phyloP scores from a whole-genome alignment of 2,113 vertebrate genomes.

The Glareola pratincola region DNA sequence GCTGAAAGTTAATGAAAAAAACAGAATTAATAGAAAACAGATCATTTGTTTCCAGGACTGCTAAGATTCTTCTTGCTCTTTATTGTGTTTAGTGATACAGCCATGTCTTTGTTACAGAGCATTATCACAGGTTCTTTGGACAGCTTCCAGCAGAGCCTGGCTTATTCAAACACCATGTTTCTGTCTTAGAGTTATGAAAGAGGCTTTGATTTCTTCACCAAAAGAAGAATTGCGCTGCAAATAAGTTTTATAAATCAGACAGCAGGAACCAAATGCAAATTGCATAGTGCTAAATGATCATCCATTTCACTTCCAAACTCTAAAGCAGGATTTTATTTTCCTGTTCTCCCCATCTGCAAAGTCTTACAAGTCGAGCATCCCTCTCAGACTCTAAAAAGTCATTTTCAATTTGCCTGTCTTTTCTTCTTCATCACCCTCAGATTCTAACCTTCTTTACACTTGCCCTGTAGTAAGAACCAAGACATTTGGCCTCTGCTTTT shows the following conservation, averaged over 20 bases:
- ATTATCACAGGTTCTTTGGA: not conserved
- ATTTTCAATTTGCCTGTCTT: not conserved
- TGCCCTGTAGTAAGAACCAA: not conserved
- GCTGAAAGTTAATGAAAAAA: not conserved
- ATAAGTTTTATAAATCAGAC: not conserved
- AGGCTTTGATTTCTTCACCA: not conserved
- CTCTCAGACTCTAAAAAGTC: not conserved
- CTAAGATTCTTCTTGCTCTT: not conserved
- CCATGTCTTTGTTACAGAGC: not conserved
- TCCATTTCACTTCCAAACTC: not conserved
- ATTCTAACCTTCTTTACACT: not conserved
- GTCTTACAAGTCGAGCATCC: not conserved
- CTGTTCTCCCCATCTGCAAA: not conserved
- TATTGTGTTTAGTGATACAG: not conserved
- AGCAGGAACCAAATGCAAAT: not conserved
- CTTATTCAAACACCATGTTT: not conserved
- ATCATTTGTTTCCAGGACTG: not conserved
- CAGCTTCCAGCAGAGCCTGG: not conserved
- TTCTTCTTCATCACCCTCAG: not conserved
- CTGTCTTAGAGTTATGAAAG: not conserved
- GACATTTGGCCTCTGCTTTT: not conserved
- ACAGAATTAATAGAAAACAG: not conserved
- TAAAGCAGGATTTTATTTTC: not conserved
- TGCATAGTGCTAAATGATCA: not conserved
- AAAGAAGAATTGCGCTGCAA: not conserved